phyloP scores from a whole-genome alignment of 2,113 vertebrate genomes.

The Prunella himalayana region DNA sequence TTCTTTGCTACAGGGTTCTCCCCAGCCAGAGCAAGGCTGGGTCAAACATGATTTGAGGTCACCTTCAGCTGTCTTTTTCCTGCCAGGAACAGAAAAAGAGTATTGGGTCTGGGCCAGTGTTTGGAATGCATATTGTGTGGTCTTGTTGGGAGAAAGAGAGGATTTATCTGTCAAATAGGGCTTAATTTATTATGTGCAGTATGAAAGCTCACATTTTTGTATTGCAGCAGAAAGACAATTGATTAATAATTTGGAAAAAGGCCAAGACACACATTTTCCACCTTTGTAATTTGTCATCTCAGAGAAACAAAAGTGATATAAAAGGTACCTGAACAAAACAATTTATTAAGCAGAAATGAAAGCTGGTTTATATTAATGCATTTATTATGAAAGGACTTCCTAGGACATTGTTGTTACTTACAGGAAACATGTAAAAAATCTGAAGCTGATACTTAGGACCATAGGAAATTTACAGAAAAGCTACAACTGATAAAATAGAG shows the following conservation, averaged over 20 bases:
- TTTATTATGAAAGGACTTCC: neutral
- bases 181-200: neutral
- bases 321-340: neutral
- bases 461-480: neutral
- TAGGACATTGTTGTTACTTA: neutral
- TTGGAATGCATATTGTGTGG: neutral
- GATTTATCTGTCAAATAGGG: neutral
- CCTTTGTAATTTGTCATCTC: neutral
- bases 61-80: neutral
- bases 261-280: neutral
- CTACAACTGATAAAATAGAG: neutral
- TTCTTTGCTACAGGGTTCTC: neutral
- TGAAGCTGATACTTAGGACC: neutral
- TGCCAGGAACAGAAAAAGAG: neutral
- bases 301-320: neutral
- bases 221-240: neutral
- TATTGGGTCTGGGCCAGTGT: neutral
- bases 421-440: neutral
- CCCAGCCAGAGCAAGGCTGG: neutral
- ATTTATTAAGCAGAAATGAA: neutral
- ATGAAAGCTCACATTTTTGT: neutral
- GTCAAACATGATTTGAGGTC: neutral
- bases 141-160: neutral
- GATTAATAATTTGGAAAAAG: constrained; percentile 25
- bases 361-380: neutral